phyloP scores from a whole-genome alignment of 2,113 vertebrate species.

The Tachysurus vachellii region DNA sequence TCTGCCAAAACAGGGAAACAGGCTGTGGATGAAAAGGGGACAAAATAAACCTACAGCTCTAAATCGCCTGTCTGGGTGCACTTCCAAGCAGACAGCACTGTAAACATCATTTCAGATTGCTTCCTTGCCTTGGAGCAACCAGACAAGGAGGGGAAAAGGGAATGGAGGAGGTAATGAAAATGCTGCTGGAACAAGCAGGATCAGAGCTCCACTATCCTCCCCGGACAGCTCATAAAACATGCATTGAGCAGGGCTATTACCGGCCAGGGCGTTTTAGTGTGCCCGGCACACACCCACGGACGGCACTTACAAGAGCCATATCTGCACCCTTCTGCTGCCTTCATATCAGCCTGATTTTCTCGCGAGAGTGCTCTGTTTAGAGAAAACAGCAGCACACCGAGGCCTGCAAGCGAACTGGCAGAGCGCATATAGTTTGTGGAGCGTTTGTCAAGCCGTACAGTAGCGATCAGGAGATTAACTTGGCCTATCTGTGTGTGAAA shows the following conservation, averaged over 20 bases:
- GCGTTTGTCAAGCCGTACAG: slow-evolving; percentile 65
- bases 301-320: slow-evolving; percentile 51
- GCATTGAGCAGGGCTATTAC: slow-evolving; percentile 64
- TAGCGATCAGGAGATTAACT: slow-evolving; percentile 76
- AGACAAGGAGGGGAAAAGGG: slow-evolving; percentile 41
- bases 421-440: slow-evolving; percentile 35
- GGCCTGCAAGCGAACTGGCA: slow-evolving; percentile 51
- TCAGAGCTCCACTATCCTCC: slow-evolving; percentile 69
- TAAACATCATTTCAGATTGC: slow-evolving; percentile 60
- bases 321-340: slow-evolving; percentile 15
- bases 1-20: slow-evolving; percentile 14
- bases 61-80: slow-evolving; percentile 37
- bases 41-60: slow-evolving; percentile 6
- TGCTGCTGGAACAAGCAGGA: slow-evolving; percentile 66
- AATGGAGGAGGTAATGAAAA: slow-evolving; percentile 61
- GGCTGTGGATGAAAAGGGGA: background rate
- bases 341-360: slow-evolving; percentile 53
- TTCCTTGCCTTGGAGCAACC: slow-evolving; percentile 50
- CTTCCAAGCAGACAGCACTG: slow-evolving; percentile 51
- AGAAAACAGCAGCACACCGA: slow-evolving; percentile 51
- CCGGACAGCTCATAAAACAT: slow-evolving; percentile 77
- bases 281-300: slow-evolving; percentile 40
- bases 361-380: slow-evolving; percentile 53
- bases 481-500: slow-evolving; percentile 79
- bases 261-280: slow-evolving; percentile 65